A percentile compares a stretch with the other conserved stretches of the same genome.
phyloP scores from a whole-genome alignment of 23 tunicate species.

The Trididemnum miniatum region DNA sequence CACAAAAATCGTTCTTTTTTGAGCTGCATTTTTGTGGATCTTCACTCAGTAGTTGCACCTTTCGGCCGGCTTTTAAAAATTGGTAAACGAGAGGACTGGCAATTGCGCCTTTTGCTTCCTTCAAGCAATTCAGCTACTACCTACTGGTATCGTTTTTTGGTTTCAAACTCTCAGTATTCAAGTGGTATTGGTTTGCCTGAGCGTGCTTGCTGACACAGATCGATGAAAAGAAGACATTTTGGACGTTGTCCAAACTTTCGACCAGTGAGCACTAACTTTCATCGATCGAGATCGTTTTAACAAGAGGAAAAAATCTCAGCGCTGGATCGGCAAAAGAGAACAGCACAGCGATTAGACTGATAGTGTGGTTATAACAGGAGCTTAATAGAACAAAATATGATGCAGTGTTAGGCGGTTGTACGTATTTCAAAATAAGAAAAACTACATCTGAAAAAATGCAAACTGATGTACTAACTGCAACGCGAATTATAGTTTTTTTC shows the following conservation, averaged over 20 bases:
- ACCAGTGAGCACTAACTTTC: background rate
- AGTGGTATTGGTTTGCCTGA: too few species aligned
- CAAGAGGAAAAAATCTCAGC: background rate
- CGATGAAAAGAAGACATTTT: background rate
- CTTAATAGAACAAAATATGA: background rate
- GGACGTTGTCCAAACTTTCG: background rate
- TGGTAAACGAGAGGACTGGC: too few species aligned
- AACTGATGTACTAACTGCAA: slow-evolving; percentile 5
- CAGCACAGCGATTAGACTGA: background rate
- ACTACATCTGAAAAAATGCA: slow-evolving; percentile 9
- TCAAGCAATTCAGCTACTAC: too few species aligned
- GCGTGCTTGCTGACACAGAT: too few species aligned
- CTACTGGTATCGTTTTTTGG: too few species aligned
- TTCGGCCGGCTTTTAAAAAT: too few species aligned
- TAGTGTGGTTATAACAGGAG: slow-evolving; percentile 11
- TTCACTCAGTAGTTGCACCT: too few species aligned
- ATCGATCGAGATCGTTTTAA: background rate
- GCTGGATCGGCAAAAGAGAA: slow-evolving; percentile 5
- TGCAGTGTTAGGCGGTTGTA: background rate
- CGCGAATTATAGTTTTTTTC: slow-evolving; percentile 8
- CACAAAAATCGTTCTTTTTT: too few species aligned
- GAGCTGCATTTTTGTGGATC: too few species aligned
- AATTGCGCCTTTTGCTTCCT: too few species aligned
- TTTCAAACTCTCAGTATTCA: too few species aligned
- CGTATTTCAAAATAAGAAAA: slow-evolving; percentile 4